Evolutionary conservation across 2,888 invertebrate species (phyloP), one percentile per base, ranked within the genome.

Genomic region (Pseudococcus jackbeardsleyi): DNA sequence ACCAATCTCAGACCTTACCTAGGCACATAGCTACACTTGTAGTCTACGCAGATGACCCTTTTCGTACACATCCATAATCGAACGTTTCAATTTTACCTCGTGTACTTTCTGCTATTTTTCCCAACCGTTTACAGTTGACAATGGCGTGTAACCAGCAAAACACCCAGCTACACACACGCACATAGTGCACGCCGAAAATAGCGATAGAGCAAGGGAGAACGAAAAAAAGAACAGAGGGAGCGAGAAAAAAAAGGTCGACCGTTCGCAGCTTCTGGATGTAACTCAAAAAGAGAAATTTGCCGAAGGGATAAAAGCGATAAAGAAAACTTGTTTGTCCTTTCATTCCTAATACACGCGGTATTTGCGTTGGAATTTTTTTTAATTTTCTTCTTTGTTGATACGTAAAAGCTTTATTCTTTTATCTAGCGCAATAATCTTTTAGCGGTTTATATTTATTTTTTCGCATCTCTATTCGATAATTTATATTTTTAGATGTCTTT

Each of bases 331-430:
- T 82, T 82, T 82, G 79, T 82, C 42, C 79, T 85, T 64, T 85
- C 19, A 84, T 54, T 50, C 84, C 39, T 84, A 54, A 54, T 84
- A 84, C 15, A 54, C 33, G 22, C 19, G 7, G 54, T 84, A 84
- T 84, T 59, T 50, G 84, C 84, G n/a, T 85, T 64, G 26, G 64
- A 17, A 54, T 85, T 85, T 85, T 85, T 85, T 85, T 85, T 85
- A 85, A 85, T 64, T 85, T 85, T 85, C 85, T 59, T 85, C 39
- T 85, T 54, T 85, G 64, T 85, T 85, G 64, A 85, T 39, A 54
- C 64, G 11, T 85, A 85, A 85, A 85, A 85, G 64, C 85, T 85
- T 85, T 42, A 85, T 54, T 64, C 85, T 64, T 59, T 85, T 64
- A 85, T 85, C 64, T 64, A 8, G 26, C 15, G 9, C 85, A 85